Evolutionary conservation across 2,797 vertebrate genomes (phyloP).

Genomic region (Lepilemur ruficaudatus): DNA sequence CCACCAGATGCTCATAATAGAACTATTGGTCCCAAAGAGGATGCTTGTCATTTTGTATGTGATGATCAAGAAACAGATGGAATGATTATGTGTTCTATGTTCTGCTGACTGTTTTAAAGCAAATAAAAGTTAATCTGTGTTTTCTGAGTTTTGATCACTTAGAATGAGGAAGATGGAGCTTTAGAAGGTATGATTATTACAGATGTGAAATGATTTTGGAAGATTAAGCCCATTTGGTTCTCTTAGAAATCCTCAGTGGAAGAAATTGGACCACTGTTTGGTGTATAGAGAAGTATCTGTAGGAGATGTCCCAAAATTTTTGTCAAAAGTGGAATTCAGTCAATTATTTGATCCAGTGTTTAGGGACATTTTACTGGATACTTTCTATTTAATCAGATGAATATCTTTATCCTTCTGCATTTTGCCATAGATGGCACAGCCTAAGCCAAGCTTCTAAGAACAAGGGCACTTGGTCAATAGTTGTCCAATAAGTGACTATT

Average conservation of each 20-base stretch:
- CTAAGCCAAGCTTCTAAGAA: not conserved
- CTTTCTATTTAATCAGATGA: not conserved
- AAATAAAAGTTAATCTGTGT: conserved; percentile 48
- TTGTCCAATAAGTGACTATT: not conserved
- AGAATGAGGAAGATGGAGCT: not conserved
- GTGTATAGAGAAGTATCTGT: not conserved
- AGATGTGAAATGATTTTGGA: not conserved
- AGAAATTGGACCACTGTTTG: not conserved
- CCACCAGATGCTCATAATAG: conserved; percentile 57
- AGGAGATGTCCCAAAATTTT: not conserved
- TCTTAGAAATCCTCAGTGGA: not conserved
- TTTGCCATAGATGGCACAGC: not conserved
- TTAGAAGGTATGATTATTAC: not conserved
- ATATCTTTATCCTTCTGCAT: not conserved
- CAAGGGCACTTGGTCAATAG: not conserved
- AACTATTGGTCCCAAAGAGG: conserved; percentile 26
- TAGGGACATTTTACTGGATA: not conserved
- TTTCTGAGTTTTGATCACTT: conserved; percentile 39
- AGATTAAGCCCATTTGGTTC: not conserved
- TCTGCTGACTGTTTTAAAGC: conserved; percentile 51
- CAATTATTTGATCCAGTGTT: not conserved
- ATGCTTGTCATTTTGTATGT: conserved; percentile 9
- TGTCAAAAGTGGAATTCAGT: not conserved
- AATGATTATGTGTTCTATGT: not conserved
- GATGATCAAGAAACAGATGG: conserved; percentile 58